Evolutionary conservation across 2,888 invertebrate genomes (phyloP).

Genomic region (Nomada fabriciana): DNA sequence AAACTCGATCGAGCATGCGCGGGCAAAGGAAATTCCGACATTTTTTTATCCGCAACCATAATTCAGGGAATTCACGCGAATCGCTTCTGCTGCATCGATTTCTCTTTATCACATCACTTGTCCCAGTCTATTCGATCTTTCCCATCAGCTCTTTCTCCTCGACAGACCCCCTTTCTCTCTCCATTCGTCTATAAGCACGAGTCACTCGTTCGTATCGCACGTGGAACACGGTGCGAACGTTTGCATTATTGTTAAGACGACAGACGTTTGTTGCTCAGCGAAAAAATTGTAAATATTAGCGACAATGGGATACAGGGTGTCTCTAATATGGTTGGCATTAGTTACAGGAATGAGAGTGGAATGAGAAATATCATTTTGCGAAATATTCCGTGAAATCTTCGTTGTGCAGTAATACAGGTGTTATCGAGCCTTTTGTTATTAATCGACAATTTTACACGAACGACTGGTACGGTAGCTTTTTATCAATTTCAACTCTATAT

Average conservation of each 20-base stretch:
- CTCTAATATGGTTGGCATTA: no score
- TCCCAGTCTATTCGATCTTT: background rate
- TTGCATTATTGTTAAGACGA: no score
- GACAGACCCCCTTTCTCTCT: background rate
- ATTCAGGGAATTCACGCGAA: conserved; percentile 25
- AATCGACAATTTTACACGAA: no score
- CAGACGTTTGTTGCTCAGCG: no score
- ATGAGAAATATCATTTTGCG: no score
- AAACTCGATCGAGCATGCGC: background rate
- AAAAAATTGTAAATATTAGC: background rate
- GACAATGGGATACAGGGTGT: no score
- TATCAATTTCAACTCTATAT: no score
- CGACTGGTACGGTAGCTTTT: no score
- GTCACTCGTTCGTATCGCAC: conserved; percentile 30
- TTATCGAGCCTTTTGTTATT: no score
- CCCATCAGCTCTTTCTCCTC: conserved; percentile 8
- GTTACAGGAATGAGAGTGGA: no score
- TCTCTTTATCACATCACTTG: conserved; percentile 16
- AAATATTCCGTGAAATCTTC: no score
- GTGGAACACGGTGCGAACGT: background rate
- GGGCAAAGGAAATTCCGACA: conserved; percentile 34
- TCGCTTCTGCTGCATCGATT: conserved; percentile 21
- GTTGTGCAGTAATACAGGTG: no score
- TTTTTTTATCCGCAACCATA: conserved; percentile 37
- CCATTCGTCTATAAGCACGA: conserved; percentile 10